phyloP scores from a whole-genome alignment of 2,113 vertebrate genomes.

The Rousettus leschenaultii region DNA sequence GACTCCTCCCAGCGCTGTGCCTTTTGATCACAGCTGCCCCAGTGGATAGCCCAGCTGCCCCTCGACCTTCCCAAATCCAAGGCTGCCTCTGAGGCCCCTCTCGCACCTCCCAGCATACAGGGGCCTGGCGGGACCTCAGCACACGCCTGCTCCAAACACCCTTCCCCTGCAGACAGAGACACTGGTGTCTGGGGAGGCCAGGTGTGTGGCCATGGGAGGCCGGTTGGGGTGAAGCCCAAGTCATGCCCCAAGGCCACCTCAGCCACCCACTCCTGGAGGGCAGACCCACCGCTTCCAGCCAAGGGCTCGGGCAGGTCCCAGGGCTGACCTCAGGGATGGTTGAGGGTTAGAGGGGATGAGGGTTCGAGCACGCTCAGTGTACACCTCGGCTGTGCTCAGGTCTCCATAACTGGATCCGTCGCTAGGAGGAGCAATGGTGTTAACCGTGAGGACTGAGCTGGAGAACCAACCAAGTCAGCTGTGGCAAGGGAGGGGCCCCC shows the following conservation, averaged over 20 bases:
- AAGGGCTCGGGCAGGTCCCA: neutral
- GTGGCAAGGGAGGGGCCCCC: neutral
- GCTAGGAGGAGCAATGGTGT: accelerated
- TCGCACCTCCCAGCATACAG: accelerated
- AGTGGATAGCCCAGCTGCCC: accelerated
- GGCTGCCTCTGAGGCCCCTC: neutral
- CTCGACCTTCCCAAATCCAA: neutral
- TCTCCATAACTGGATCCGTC: accelerated
- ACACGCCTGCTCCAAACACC: accelerated
- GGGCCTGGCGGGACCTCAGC: accelerated
- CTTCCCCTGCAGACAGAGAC: neutral
- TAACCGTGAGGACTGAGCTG: neutral
- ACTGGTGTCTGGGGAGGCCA: neutral
- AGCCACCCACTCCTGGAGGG: neutral
- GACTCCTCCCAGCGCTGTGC: accelerated
- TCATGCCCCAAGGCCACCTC: accelerated
- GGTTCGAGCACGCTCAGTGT: accelerated
- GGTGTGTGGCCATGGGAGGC: accelerated
- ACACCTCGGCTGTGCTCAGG: accelerated
- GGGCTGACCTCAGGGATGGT: accelerated
- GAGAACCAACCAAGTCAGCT: neutral
- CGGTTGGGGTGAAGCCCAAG: neutral
- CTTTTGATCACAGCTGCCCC: accelerated
- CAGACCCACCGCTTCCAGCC: neutral
- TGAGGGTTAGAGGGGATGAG: accelerated